Conservation (phyloP, 2,113 vertebrate genomes). For the Bos javanicus region DNA sequence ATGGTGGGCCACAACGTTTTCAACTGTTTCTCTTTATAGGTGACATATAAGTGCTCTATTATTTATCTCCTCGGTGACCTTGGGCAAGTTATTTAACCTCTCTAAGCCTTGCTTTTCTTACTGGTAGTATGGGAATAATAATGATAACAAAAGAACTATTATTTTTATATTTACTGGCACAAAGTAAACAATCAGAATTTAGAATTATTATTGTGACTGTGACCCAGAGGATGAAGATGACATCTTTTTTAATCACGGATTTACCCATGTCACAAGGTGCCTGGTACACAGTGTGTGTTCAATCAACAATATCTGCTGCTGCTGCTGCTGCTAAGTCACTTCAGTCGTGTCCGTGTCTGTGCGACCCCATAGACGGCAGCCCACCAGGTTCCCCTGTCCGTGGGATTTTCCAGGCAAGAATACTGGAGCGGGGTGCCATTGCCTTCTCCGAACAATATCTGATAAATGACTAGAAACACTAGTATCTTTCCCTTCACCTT, state of each 20-base stretch:
- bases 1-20: background rate
- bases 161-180: conserved; percentile 25
- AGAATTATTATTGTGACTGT: conserved; percentile 8
- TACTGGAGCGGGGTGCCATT: too few relatives aligned
- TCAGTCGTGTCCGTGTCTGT: too few relatives aligned
- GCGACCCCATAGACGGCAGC: too few relatives aligned
- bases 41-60: background rate
- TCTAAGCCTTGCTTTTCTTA: background rate
- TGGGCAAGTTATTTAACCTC: background rate
- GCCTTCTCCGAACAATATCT: background rate
- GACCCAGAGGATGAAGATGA: background rate
- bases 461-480: background rate
- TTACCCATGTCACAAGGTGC: background rate
- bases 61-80: background rate
- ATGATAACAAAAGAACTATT: background rate
- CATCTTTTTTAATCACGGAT: background rate
- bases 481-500: background rate
- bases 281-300: background rate
- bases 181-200: background rate
- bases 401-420: too few relatives aligned
- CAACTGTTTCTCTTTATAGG: background rate
- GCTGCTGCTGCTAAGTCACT: too few relatives aligned
- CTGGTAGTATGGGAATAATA: background rate
- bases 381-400: too few relatives aligned
- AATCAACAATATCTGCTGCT: background rate